Base-by-base conservation (phyloP, 2,888 invertebrate species). In the Chaetogeoica ovagalla region DNA sequence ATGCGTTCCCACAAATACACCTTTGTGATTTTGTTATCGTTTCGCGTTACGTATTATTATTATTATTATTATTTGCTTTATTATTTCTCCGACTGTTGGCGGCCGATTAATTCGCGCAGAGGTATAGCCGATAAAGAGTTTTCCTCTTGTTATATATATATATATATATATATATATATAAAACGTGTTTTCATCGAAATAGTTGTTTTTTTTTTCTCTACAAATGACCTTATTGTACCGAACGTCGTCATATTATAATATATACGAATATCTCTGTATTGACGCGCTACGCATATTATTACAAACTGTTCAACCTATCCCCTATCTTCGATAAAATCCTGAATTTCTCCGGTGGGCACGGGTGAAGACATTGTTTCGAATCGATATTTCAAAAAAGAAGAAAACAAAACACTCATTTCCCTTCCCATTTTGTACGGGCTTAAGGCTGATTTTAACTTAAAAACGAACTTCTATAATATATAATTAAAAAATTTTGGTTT, bases 191-290 rank as follows among this genome's bases (percentile, higher is more conserved):
- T 76, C 55, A 76, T 76, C 68, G 48, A 59, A 76, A 76, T 68
- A 68, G 75, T 59, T 76, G 68, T 60, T 59, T 9, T 30, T 30
- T 76, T 76, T 60, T 59, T 9, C n/a, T n/a, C n/a, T 70, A 55
- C 65, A 74, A 65, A 65, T 74, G 21, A 76, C 75, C 75, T 76
- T 68, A 68, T 68, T 76, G 66, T 68, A 68, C 66, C 59, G 59
- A 68, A 59, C 43, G 30, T 68, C 75, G 43, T 2, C 21, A 17
- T 30, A 62, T 30, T 15, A 13, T n/a, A n/a, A n/a, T n/a, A n/a
- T 30, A 62, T 39, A 39, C 21, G 55, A 17, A 55, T 30, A 23
- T 17, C 21, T 39, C n/a, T 55, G 55, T 55, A 65, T 65, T 55
- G 37, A 17, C 65, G 57, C 21, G 55, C 23, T 43, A 43, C 11